Percentiles rank a stretch among this genome's conserved stretches.
Conservation (phyloP, 2,888 invertebrate genomes). For the Gastrophysa polygoni region DNA sequence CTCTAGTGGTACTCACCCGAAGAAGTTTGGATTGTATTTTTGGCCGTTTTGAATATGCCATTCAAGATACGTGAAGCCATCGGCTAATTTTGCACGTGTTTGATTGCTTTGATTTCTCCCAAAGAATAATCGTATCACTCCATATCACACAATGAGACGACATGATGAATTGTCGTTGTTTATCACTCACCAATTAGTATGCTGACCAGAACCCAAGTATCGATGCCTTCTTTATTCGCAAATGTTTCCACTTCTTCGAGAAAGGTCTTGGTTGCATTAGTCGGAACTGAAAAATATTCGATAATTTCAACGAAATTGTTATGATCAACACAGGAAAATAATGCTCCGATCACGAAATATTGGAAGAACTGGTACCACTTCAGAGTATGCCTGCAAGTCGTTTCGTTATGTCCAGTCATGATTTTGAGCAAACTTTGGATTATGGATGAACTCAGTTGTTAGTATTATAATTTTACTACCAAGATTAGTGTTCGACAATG, state of each 20-base stretch:
- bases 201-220: conserved; percentile 84
- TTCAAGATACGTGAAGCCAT: too few species aligned
- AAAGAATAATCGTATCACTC: too few species aligned
- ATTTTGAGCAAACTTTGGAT: not conserved
- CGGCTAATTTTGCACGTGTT: too few species aligned
- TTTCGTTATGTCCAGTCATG: conserved; percentile 6
- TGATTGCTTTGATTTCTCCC: too few species aligned
- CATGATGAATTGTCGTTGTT: too few species aligned
- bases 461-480: too few species aligned
- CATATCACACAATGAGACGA: too few species aligned
- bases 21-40: too few species aligned
- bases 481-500: too few species aligned
- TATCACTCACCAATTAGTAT: conserved; percentile 77
- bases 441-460: not conserved
- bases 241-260: conserved; percentile 33
- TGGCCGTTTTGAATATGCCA: too few species aligned
- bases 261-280: conserved; percentile 25
- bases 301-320: conserved; percentile 22
- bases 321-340: conserved; percentile 38
- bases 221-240: conserved; percentile 73
- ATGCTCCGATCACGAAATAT: conserved; percentile 37
- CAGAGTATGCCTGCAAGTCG: conserved; percentile 23
- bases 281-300: conserved; percentile 30
- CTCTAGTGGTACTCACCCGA: too few species aligned
- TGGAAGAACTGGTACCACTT: conserved; percentile 41